Conservation (phyloP, 2,888 invertebrate species). For the Amaurobius ferox region DNA sequence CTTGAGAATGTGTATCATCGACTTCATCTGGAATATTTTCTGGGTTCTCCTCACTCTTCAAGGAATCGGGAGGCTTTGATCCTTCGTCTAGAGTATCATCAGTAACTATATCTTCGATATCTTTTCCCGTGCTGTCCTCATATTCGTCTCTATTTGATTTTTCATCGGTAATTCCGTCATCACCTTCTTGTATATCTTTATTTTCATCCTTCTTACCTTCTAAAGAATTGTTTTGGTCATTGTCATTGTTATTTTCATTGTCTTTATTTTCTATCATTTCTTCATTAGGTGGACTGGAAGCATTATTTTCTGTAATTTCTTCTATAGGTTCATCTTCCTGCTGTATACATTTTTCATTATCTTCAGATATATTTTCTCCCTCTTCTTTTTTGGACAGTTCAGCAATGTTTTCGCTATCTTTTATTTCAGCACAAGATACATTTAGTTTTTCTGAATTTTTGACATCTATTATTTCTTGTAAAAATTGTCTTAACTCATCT, state of each 20-base stretch:
- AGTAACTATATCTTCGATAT: slow-evolving; percentile 50
- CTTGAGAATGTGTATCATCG: slow-evolving; percentile 30
- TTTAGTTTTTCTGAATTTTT: neutral
- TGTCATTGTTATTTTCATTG: neutral
- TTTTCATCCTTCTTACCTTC: slow-evolving; percentile 4
- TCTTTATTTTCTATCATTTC: neutral
- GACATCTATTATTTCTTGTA: slow-evolving; percentile 15
- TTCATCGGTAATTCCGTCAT: neutral
- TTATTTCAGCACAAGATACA: neutral
- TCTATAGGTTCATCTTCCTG: neutral
- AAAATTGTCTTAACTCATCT: slow-evolving; percentile 34
- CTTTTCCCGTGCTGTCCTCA: slow-evolving; percentile 56
- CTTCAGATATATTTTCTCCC: neutral
- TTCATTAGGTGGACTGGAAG: too few species aligned
- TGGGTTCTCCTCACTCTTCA: slow-evolving; percentile 11
- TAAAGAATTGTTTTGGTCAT: slow-evolving; percentile 1
- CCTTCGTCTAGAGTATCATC: slow-evolving; percentile 44
- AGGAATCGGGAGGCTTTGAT: slow-evolving; percentile 18
- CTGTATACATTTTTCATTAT: neutral
- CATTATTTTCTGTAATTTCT: neutral
- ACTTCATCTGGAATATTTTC: slow-evolving; percentile 8
- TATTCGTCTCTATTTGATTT: slow-evolving; percentile 26
- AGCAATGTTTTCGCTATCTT: neutral
- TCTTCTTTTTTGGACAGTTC: neutral
- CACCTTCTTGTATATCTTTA: neutral